Percentiles rank a stretch among this genome's conserved stretches.
Evolutionary conservation across 2,113 vertebrate genomes (phyloP).

Genomic region (Mirza zaza): DNA sequence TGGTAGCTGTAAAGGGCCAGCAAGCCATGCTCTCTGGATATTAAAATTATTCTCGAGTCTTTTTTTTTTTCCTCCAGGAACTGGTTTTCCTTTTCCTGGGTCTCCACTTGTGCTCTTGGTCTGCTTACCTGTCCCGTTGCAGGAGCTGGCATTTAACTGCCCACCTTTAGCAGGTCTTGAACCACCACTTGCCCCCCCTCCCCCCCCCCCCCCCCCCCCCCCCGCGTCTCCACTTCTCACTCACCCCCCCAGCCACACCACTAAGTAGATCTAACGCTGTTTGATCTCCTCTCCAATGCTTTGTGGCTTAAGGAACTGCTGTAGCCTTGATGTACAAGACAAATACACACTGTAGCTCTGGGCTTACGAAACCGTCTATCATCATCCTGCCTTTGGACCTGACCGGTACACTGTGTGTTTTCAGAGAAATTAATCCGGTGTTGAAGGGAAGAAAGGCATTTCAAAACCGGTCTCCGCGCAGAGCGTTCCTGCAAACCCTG

Average conservation of each 20-base stretch:
- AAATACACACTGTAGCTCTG: constrained; percentile 49
- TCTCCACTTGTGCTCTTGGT: not conserved
- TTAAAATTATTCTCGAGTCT: not conserved
- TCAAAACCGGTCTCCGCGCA: constrained; percentile 33
- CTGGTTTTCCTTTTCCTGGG: not conserved
- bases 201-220: too few species aligned
- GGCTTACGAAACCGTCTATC: constrained; percentile 44
- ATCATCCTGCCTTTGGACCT: constrained; percentile 48
- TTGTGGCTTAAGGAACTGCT: constrained; percentile 36
- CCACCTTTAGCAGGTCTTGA: not conserved
- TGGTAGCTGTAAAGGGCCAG: not conserved
- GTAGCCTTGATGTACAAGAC: constrained; percentile 41
- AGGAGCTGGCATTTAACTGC: not conserved
- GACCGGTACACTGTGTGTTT: not conserved
- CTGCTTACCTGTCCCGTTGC: not conserved
- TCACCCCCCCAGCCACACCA: not conserved
- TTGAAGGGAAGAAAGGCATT: constrained; percentile 2
- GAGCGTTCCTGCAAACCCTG: not conserved
- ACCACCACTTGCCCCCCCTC: not conserved
- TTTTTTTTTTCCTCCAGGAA: not conserved
- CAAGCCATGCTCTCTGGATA: not conserved
- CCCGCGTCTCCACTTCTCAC: not conserved
- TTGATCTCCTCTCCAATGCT: constrained; percentile 42
- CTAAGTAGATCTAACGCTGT: constrained; percentile 20
- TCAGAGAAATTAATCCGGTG: constrained; percentile 51